Conservation (phyloP, 2,113 vertebrate genomes). For the Grallaria varia region DNA sequence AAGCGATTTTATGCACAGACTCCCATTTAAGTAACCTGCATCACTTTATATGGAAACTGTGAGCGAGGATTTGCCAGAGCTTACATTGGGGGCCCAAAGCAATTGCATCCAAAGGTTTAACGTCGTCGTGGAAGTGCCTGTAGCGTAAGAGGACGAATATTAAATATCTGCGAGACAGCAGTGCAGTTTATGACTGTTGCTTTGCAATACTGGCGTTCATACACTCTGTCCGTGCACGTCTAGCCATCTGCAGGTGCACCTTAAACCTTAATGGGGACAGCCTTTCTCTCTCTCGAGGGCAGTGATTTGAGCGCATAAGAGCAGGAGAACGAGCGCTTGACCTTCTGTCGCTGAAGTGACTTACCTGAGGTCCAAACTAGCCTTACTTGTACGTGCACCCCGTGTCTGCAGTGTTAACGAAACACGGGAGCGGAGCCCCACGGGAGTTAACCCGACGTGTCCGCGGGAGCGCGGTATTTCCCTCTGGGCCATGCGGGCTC, state of each 20-base stretch:
- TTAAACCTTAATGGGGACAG: accelerated
- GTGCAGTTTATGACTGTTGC: background rate
- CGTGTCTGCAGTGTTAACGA: accelerated
- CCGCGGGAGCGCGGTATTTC: background rate
- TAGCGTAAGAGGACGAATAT: background rate
- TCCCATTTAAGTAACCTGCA: background rate
- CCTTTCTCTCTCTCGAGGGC: background rate
- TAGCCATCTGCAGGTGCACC: background rate
- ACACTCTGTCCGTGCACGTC: background rate
- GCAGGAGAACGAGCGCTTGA: background rate
- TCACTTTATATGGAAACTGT: background rate
- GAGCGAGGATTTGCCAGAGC: background rate
- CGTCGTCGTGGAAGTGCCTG: background rate
- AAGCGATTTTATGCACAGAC: background rate
- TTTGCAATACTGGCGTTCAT: accelerated
- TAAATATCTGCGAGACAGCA: background rate
- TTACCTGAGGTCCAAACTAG: too few species aligned
- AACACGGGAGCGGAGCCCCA: background rate
- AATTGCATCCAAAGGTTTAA: background rate
- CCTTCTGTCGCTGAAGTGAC: accelerated
- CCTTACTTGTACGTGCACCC: accelerated
- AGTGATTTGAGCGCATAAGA: too few species aligned
- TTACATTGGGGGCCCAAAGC: background rate
- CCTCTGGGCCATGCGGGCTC: background rate
- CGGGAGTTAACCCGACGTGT: background rate